These are phyloP conservation scores for Caenorhabditis wallacei DNA, from an alignment of 2,888 invertebrate genomes.

Conservation along the genomic window DNA sequence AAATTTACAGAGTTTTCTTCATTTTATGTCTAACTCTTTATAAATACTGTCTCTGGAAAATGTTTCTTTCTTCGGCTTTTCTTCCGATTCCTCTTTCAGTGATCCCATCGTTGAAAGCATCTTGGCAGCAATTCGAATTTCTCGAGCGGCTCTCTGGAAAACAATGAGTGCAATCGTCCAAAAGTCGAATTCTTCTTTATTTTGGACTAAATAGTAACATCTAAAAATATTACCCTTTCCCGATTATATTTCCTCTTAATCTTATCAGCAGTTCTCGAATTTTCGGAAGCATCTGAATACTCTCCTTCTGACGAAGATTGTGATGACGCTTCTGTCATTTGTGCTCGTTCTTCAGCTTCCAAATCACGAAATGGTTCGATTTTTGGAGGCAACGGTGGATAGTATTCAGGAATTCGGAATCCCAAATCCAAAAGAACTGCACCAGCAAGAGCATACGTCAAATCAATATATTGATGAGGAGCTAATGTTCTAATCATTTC, in stretches of 20 bases:
- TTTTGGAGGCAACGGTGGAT: constrained; percentile 56
- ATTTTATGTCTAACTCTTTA: constrained; percentile 10
- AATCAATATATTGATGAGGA: constrained; percentile 60
- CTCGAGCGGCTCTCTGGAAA: constrained; percentile 37
- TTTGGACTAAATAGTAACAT: too few relatives aligned
- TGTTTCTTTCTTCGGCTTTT: constrained; percentile 19
- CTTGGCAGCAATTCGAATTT: constrained; percentile 19
- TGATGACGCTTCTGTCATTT: constrained; percentile 39
- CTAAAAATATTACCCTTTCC: constrained; percentile 14
- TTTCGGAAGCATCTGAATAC: constrained; percentile 60
- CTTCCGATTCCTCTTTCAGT: neutral
- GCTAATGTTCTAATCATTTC: constrained; percentile 51
- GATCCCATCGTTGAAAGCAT: neutral
- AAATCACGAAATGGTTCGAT: constrained; percentile 51
- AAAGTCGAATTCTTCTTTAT: constrained; percentile 14
- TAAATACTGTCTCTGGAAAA: constrained; percentile 28
- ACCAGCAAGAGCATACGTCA: constrained; percentile 60
- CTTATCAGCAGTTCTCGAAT: neutral
- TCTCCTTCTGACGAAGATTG: constrained; percentile 59
- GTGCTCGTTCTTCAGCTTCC: constrained; percentile 11
- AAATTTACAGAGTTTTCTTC: neutral
- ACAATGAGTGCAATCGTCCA: too few relatives aligned
- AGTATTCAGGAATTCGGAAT: constrained; percentile 32
- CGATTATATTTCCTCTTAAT: constrained; percentile 20
- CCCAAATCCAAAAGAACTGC: constrained; percentile 46